A percentile compares a stretch with the other conserved stretches of the same genome.
phyloP scores from a whole-genome alignment of 2,888 invertebrate species.

The Sialis fuliginosa region DNA sequence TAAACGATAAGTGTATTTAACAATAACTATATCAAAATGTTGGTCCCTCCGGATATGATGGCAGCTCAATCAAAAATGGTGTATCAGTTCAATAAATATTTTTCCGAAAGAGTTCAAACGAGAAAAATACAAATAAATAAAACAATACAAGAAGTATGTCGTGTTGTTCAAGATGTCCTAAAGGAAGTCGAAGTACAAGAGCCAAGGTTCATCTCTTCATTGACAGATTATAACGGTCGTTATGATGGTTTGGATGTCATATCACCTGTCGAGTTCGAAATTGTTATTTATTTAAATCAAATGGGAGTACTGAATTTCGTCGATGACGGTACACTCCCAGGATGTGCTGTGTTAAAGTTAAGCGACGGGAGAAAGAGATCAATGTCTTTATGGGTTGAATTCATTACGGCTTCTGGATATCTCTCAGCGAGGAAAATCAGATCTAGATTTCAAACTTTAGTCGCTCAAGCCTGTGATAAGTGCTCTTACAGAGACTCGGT shows the following conservation, averaged over 20 bases:
- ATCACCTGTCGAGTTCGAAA: conserved; percentile 86
- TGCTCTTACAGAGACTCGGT: conserved; percentile 83
- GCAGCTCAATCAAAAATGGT: conserved; percentile 87
- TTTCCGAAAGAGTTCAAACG: conserved; percentile 75
- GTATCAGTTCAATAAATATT: conserved; percentile 89
- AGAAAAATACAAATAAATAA: conserved; percentile 74
- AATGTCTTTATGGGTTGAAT: conserved; percentile 96
- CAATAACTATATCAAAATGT: conserved; percentile 36
- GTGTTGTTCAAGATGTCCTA: conserved; percentile 84
- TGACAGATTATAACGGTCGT: conserved; percentile 75
- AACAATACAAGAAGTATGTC: conserved; percentile 75
- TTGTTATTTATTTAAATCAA: conserved; percentile 86
- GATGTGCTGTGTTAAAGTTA: conserved; percentile 87
- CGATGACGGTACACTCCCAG: conserved; percentile 82
- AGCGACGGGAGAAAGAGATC: conserved; percentile 90
- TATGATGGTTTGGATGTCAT: conserved; percentile 89
- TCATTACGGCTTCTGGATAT: conserved; percentile 92
- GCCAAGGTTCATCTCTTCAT: conserved; percentile 79
- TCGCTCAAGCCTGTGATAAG: conserved; percentile 83
- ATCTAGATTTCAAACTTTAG: conserved; percentile 77
- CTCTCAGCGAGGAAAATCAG: conserved; percentile 86
- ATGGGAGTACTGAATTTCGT: conserved; percentile 97
- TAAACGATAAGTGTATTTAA: no score
- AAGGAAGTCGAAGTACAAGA: conserved; percentile 93
- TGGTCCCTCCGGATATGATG: conserved; percentile 85